phyloP scores from a whole-genome alignment of 2,113 vertebrate species.

The Urocynchramus pylzowi region DNA sequence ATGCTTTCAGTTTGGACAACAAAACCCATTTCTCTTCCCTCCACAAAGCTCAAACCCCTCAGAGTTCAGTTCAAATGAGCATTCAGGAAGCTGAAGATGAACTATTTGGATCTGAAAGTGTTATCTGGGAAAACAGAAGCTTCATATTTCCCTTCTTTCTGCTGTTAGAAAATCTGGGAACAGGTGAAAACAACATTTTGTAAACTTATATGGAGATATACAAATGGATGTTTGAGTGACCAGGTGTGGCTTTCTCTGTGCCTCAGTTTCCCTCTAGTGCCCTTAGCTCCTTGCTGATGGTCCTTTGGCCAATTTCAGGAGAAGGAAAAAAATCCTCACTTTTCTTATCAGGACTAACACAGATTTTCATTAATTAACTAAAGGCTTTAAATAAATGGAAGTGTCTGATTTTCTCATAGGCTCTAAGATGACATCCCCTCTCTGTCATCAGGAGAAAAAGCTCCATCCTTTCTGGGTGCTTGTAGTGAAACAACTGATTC shows the following conservation, averaged over 20 bases:
- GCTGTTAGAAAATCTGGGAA: not conserved
- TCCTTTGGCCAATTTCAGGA: not conserved
- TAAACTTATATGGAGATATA: not conserved
- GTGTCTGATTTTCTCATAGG: not conserved
- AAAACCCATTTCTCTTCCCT: not conserved
- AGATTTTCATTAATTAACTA: not conserved
- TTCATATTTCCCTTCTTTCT: not conserved
- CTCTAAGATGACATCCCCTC: not conserved
- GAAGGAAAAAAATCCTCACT: not conserved
- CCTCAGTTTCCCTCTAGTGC: not conserved
- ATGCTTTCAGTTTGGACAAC: accelerated
- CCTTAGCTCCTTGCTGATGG: not conserved
- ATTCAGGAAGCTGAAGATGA: not conserved
- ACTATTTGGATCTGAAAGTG: not conserved
- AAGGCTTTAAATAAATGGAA: not conserved
- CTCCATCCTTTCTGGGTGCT: not conserved
- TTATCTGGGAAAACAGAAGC: not conserved
- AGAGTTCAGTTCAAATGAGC: not conserved
- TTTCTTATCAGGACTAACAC: not conserved
- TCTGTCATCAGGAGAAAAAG: not conserved
- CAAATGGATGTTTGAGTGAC: not conserved
- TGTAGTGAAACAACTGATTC: not conserved
- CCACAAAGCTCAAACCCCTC: accelerated
- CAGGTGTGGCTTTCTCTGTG: not conserved
- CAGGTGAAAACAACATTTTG: not conserved